Percentiles rank a stretch among this genome's conserved stretches.
Conservation (phyloP, 2,797 vertebrate species). For the Pterois miles region DNA sequence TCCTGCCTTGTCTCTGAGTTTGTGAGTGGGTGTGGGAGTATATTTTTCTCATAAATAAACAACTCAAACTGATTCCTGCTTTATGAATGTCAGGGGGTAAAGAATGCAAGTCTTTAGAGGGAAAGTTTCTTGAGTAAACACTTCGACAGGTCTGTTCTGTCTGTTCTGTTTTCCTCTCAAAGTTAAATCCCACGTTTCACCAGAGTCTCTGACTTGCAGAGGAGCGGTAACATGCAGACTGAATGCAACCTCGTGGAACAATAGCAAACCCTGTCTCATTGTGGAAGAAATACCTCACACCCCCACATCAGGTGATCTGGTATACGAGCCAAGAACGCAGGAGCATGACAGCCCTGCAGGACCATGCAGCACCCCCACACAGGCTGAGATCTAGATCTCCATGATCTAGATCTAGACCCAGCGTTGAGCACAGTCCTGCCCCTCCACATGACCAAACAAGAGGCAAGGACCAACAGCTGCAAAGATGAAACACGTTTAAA, state of each 20-base stretch:
- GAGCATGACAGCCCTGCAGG: too few relatives aligned
- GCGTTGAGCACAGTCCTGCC: too few relatives aligned
- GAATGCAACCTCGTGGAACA: not conserved
- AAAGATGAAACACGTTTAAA: too few relatives aligned
- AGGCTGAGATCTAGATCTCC: too few relatives aligned
- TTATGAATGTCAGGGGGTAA: not conserved
- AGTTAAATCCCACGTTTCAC: not conserved
- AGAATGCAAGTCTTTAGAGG: not conserved
- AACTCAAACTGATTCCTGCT: not conserved
- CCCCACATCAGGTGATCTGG: too few relatives aligned
- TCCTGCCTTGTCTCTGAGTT: not conserved
- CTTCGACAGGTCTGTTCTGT: not conserved
- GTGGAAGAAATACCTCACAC: not conserved
- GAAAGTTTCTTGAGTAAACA: not conserved
- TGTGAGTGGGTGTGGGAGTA: not conserved
- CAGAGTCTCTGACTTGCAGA: not conserved
- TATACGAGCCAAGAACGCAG: too few relatives aligned
- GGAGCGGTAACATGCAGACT: not conserved
- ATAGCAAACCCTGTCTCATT: not conserved
- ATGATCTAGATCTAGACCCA: too few relatives aligned
- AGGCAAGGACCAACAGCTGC: too few relatives aligned
- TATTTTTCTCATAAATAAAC: conserved; percentile 14
- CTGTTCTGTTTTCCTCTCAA: not conserved
- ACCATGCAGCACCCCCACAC: too few relatives aligned
- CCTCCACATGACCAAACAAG: too few relatives aligned